phyloP scores from a whole-genome alignment of 2,113 vertebrate species.

The Pristiophorus japonicus region DNA sequence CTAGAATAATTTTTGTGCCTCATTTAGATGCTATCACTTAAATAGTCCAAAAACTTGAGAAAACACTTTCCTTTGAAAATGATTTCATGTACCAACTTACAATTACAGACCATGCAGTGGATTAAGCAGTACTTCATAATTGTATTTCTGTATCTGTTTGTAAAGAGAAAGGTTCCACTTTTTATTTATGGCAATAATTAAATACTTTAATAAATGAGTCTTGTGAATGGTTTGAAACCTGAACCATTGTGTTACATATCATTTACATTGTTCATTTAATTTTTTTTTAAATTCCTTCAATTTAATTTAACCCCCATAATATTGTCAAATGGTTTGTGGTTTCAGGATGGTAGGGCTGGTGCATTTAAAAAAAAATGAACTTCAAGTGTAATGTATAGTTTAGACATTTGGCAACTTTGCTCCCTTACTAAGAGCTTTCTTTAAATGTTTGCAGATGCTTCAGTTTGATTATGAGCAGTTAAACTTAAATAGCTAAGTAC shows the following conservation, averaged over 20 bases:
- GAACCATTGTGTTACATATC: background rate
- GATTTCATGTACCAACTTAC: slow-evolving; percentile 2
- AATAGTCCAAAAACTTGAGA: slow-evolving; percentile 36
- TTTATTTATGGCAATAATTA: background rate
- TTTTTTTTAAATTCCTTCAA: background rate
- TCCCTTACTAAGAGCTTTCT: background rate
- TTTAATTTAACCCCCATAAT: background rate
- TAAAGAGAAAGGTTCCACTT: background rate
- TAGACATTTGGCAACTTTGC: background rate
- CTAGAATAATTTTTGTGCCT: slow-evolving; percentile 11
- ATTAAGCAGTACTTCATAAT: background rate
- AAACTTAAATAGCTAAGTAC: background rate
- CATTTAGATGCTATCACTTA: slow-evolving; percentile 37
- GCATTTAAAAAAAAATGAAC: background rate
- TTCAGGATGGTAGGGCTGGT: background rate
- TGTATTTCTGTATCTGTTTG: background rate
- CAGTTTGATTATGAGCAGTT: background rate
- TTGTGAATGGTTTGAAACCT: background rate
- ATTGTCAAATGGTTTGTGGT: background rate
- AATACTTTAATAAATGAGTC: background rate
- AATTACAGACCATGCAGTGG: background rate
- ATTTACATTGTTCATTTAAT: background rate
- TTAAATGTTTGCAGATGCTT: background rate
- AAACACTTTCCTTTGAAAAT: slow-evolving; percentile 34
- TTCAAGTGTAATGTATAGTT: background rate